Conservation (phyloP, 1,140 invertebrate genomes). For the Drosophila fuyamai region DNA sequence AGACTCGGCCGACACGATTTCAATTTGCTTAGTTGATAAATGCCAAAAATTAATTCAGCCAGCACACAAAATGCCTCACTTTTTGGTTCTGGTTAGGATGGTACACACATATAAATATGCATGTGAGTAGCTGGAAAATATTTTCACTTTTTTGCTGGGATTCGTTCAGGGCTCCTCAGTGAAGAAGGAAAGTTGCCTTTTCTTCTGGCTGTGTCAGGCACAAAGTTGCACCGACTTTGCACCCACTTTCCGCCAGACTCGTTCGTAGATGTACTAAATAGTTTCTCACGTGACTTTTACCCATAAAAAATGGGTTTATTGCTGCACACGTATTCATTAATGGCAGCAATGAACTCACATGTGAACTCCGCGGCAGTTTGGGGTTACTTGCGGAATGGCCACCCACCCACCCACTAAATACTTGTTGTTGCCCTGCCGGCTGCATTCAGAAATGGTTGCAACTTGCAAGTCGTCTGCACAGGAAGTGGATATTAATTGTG, state of each 20-base stretch:
- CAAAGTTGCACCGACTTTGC: conserved; percentile 63
- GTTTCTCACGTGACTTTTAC: conserved; percentile 80
- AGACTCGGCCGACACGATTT: conserved; percentile 68
- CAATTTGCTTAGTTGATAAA: conserved; percentile 79
- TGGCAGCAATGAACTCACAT: conserved; percentile 81
- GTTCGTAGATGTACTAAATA: conserved; percentile 76
- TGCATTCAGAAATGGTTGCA: conserved; percentile 68
- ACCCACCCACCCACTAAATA: neutral
- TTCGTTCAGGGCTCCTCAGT: conserved; percentile 23
- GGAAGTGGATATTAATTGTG: conserved; percentile 83
- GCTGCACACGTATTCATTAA: conserved; percentile 83
- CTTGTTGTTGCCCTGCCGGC: conserved; percentile 29
- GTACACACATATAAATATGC: conserved; percentile 28
- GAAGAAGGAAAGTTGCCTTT: conserved; percentile 71
- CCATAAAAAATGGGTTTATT: conserved; percentile 83
- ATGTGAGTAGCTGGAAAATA: conserved; percentile 50
- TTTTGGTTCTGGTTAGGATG: neutral
- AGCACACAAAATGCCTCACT: conserved; percentile 48
- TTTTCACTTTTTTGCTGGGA: conserved; percentile 77
- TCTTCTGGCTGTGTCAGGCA: conserved; percentile 74
- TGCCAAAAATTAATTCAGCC: conserved; percentile 75
- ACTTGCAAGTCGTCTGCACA: conserved; percentile 81
- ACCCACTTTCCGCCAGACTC: conserved; percentile 7
- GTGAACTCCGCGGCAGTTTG: conserved; percentile 47
- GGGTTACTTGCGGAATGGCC: conserved; percentile 28